phyloP scores from a whole-genome alignment of 2,113 vertebrate species.

The Nothocercus julius region DNA sequence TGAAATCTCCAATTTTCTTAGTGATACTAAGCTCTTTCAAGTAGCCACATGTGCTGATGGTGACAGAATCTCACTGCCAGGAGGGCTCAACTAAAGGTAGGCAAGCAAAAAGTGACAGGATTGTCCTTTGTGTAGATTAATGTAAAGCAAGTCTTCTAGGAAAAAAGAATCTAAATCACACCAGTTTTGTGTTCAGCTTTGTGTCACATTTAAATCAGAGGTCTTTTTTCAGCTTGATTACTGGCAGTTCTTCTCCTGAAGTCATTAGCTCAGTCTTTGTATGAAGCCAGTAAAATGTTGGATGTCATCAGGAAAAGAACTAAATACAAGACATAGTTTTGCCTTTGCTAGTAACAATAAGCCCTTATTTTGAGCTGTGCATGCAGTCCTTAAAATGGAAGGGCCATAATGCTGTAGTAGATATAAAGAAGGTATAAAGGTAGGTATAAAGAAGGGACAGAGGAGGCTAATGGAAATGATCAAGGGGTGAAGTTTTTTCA shows the following conservation, averaged over 20 bases:
- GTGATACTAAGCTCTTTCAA: not conserved
- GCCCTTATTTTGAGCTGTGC: not conserved
- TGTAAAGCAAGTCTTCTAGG: not conserved
- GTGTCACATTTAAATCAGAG: not conserved
- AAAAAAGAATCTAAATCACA: accelerated
- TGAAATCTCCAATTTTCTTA: not conserved
- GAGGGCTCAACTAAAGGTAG: not conserved
- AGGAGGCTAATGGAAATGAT: not conserved
- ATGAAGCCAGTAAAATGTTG: not conserved
- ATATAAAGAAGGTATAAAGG: not conserved
- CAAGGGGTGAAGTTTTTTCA: not conserved
- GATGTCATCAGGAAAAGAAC: not conserved
- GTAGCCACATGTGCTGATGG: conserved; percentile 27
- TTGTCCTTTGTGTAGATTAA: not conserved
- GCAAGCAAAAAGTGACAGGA: not conserved
- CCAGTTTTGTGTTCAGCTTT: not conserved
- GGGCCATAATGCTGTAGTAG: not conserved
- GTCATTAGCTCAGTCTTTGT: not conserved
- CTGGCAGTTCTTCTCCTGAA: not conserved
- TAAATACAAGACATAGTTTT: not conserved
- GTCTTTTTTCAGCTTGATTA: not conserved
- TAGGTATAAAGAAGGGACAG: not conserved
- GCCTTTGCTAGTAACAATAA: not conserved
- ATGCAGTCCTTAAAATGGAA: not conserved
- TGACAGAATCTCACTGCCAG: not conserved